Percentiles rank a stretch among this genome's conserved stretches.
phyloP scores from a whole-genome alignment of 2,797 vertebrate species.

The Percopsis omiscomaycus region DNA sequence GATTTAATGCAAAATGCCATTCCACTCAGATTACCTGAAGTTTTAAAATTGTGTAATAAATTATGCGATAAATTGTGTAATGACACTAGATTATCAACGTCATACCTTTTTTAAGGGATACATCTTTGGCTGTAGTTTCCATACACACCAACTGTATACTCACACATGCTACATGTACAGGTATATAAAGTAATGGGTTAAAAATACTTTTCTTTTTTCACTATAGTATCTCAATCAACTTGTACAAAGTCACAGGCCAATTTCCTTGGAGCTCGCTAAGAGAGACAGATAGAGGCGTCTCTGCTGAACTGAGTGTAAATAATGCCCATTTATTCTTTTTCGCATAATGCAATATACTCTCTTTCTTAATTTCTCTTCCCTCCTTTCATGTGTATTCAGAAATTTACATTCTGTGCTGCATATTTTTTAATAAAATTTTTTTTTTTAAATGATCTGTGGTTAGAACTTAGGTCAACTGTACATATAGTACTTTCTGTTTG shows the following conservation, averaged over 20 bases:
- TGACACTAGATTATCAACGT: no score
- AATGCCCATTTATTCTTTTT: not conserved
- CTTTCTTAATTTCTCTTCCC: not conserved
- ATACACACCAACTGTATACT: no score
- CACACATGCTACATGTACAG: no score
- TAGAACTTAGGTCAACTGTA: not conserved
- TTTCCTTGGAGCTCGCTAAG: slow-evolving; percentile 98
- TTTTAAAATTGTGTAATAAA: no score
- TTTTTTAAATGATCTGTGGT: not conserved
- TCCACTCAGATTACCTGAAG: no score
- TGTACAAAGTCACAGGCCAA: slow-evolving; percentile 98
- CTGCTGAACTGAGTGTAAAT: slow-evolving; percentile 88
- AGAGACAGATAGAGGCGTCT: slow-evolving; percentile 93
- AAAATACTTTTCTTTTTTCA: slow-evolving; percentile 13
- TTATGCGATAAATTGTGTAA: no score
- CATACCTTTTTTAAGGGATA: no score
- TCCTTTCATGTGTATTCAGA: not conserved
- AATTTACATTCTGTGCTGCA: not conserved
- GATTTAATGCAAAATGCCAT: no score
- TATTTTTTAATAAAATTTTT: not conserved
- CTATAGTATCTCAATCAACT: slow-evolving; percentile 85
- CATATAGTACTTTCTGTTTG: not conserved
- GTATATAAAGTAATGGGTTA: no score
- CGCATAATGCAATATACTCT: not conserved
- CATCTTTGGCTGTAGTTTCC: no score